Base-by-base conservation (phyloP, 2,113 vertebrate genomes). In the Anguilla japonica region DNA sequence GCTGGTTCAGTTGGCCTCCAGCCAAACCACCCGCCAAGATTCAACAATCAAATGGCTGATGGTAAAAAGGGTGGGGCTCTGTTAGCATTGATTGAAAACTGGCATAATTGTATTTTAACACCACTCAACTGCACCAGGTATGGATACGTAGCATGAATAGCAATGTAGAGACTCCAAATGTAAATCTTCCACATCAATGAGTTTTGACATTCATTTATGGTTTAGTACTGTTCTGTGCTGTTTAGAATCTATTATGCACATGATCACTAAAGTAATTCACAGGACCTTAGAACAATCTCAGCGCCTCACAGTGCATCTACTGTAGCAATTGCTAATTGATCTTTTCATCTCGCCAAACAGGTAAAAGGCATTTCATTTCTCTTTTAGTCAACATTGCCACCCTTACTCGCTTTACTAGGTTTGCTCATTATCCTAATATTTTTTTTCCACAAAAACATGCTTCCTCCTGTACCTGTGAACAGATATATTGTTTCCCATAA, bases 401-500 rank as follows among this genome's bases (percentile, higher is more conserved):
- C 60, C 60, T 26, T 67, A 26, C 22, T 67, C 60, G 22, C 60
- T 67, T 67, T 67, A 67, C 60, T 67, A 67, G 60, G 3, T 67
- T 67, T 22, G 60, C 60, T 26, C 60, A 67, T 67, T 67, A 67
- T 67, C 60, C 18, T 26, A 29, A 34, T 71, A n/a, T 71, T 75
- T 75, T 75, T 34, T 29, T 75, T 29, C n/a, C 11, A 75, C 9
- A 75, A 75, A 75, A 34, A 34, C 26, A 75, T 6, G 22, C 71
- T 75, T 75, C 71, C 71, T 75, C 71, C 71, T n/a, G 71, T n/a
- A 75, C n/a, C 71, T 34, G 71, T 75, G 71, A 75, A 34, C 26
- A 75, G 71, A 75, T n/a, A 75, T 75, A 75, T 75, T 34, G 71
- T 75, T 34, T 75, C 71, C 71, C 71, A 75, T 75, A 75, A 75